Base-by-base conservation (phyloP, 2,797 vertebrate genomes). In the Crocodylus rhombifer region DNA sequence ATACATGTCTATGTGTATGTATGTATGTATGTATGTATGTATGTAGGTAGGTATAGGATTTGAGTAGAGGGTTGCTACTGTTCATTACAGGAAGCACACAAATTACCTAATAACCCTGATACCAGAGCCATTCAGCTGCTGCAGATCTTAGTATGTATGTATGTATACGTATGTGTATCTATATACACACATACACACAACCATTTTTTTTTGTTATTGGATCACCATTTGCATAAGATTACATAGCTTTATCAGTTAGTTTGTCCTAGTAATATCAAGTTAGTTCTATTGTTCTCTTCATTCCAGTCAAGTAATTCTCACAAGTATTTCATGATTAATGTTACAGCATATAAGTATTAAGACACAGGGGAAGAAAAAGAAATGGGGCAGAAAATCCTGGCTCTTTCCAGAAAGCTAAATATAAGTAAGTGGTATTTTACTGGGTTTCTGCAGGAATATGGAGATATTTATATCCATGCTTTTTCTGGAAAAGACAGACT, bases 351-450 rank as follows among this genome's bases (percentile, higher is more conserved):
- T 30, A 30, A 82, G 33, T 79, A 80, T 87, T 87, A 78, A 74
- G 82, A 78, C 64, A 89, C 63, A 65, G 87, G 87, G 36, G 7
- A 89, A 80, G 89, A 42, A 69, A 6, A 62, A 58, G 17, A 87
- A 89, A 88, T 88, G 61, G 3, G 92, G 33, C 67, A 88, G 21
- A 93, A 71, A 28, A 84, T 93, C 80, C 56, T 51, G 25, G 12
- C 21, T 51, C 26, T 58, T 30, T 64, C 26, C 28, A n/a, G 85
- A 86, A 78, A 79, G 28, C 91, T 57, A 80, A 16, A 61, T 3
- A 57, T 7, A 89, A 89, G 84, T 84, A 91, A 95, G 89, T 76
- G 91, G 78, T 78, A 30, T 87, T 93, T 84, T 77, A 83, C 25
- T 56, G 61, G 87, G 84, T 90, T 4, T 0, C 71, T 88, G 5